Conservation (phyloP, 2,888 invertebrate species). For the Carpatolechia fugitivella region DNA sequence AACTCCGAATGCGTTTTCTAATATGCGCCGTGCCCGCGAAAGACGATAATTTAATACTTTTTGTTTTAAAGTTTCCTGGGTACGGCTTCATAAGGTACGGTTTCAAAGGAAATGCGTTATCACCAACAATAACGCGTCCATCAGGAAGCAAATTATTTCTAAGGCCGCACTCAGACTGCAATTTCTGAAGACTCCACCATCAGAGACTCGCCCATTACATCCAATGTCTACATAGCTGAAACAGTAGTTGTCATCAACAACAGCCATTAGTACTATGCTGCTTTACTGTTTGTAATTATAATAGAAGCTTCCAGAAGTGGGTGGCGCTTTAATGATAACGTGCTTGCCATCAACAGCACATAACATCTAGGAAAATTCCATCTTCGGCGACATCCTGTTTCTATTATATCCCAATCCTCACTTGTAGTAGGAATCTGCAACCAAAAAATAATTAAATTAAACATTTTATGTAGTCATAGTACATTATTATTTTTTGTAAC, state of each 20-base stretch:
- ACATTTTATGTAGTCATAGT: not conserved
- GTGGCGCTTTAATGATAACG: not conserved
- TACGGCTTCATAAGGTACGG: constrained; percentile 16
- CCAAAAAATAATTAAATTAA: constrained; percentile 10
- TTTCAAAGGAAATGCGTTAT: constrained; percentile 22
- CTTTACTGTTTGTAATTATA: constrained; percentile 15
- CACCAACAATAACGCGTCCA: constrained; percentile 19
- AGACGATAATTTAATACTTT: constrained; percentile 22
- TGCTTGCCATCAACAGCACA: not conserved
- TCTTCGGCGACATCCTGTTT: not conserved
- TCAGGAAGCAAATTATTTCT: constrained; percentile 19
- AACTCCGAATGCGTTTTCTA: constrained; percentile 19
- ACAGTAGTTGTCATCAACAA: constrained; percentile 21
- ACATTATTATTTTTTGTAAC: too few species aligned
- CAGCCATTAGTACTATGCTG: constrained; percentile 20
- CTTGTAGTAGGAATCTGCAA: constrained; percentile 7
- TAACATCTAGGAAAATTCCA: not conserved
- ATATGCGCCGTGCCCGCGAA: constrained; percentile 18
- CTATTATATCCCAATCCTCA: not conserved
- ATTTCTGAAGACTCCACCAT: constrained; percentile 24
- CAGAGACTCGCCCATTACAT: constrained; percentile 22
- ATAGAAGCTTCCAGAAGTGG: not conserved
- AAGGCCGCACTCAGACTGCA: constrained; percentile 16
- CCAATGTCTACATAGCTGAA: constrained; percentile 25
- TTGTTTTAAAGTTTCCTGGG: constrained; percentile 7